Percentiles rank a stretch among this genome's conserved stretches.
phyloP scores from a whole-genome alignment of 2,113 vertebrate genomes.

The Cephalophus harveyi region DNA sequence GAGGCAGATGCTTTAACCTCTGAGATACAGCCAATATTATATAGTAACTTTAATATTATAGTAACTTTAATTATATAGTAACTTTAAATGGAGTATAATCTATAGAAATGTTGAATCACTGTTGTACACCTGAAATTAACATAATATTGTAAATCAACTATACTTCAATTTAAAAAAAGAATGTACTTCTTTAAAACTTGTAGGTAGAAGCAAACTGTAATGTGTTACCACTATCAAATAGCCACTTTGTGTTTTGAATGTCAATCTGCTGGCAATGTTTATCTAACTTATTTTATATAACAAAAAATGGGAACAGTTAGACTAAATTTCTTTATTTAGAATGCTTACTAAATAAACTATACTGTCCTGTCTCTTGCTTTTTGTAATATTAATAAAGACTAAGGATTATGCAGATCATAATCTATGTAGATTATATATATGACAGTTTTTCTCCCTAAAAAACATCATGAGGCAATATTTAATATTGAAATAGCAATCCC shows the following conservation, averaged over 20 bases:
- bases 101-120: neutral
- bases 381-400: neutral
- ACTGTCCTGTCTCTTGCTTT: neutral
- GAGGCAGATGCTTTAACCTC: too few species aligned
- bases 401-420: neutral
- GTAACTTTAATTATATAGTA: neutral
- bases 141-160: neutral
- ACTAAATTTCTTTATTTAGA: constrained; percentile 12
- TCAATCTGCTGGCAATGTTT: neutral
- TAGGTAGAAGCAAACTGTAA: neutral
- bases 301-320: neutral
- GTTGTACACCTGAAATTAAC: neutral
- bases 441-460: too few species aligned
- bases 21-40: neutral
- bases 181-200: neutral
- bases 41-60: neutral
- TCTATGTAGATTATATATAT: neutral
- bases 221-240: neutral
- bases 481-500: too few species aligned
- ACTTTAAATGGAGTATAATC: neutral
- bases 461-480: too few species aligned
- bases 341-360: constrained; percentile 37
- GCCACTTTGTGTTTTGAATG: neutral
- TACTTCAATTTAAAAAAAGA: neutral
- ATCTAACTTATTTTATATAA: constrained; percentile 14